phyloP scores from a whole-genome alignment of 2,797 vertebrate genomes.

The Falco columbarius region DNA sequence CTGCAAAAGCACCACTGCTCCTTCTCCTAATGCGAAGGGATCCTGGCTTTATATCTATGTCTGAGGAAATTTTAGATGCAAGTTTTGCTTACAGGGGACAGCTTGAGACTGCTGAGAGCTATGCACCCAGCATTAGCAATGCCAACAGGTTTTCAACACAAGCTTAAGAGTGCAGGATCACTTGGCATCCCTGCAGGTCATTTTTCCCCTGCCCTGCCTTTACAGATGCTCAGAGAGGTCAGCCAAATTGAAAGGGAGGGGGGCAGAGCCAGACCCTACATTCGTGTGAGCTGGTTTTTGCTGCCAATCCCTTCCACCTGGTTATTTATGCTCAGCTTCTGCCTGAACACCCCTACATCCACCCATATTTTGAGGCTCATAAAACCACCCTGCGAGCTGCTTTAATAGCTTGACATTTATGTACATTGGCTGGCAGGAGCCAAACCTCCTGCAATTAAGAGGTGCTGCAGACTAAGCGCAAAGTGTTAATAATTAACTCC shows the following conservation, averaged over 20 bases:
- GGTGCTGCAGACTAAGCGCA: not conserved
- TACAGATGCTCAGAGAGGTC: not conserved
- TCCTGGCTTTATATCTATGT: not conserved
- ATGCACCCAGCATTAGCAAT: not conserved
- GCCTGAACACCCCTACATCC: not conserved
- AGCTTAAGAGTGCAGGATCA: not conserved
- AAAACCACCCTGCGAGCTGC: not conserved
- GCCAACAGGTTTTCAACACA: not conserved
- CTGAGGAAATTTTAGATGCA: not conserved
- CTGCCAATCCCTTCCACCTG: not conserved
- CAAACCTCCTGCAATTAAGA: not conserved
- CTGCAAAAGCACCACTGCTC: not conserved
- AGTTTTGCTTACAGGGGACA: not conserved
- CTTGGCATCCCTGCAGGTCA: not conserved
- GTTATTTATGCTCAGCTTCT: not conserved
- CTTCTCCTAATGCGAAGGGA: not conserved
- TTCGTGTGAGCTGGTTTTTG: not conserved
- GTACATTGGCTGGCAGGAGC: not conserved
- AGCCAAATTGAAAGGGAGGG: not conserved
- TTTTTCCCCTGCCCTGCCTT: not conserved
- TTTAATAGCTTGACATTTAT: not conserved
- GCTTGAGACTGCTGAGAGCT: not conserved
- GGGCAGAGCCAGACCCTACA: not conserved
- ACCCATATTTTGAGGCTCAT: not conserved
- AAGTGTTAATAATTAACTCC: constrained; percentile 47